phyloP scores from a whole-genome alignment of 1,140 invertebrate genomes.

The Drosophila auraria region DNA sequence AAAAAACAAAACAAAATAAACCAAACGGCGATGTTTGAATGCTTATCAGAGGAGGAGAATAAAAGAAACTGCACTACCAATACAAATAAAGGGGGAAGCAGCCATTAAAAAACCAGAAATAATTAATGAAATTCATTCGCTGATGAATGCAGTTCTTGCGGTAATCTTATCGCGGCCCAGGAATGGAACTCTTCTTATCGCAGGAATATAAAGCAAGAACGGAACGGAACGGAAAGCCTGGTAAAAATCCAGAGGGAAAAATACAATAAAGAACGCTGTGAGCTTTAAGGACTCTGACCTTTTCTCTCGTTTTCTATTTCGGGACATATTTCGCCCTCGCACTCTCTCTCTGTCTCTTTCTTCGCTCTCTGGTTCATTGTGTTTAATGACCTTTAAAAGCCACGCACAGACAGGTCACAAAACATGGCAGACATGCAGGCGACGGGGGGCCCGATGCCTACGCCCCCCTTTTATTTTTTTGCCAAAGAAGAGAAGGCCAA shows the following conservation, averaged over 20 bases:
- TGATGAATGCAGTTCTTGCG: conserved; percentile 56
- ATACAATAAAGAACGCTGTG: neutral
- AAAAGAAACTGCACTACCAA: conserved; percentile 53
- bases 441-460: conserved; percentile 18
- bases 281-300: conserved; percentile 81
- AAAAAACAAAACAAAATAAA: conserved; percentile 25
- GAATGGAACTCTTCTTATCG: conserved; percentile 31
- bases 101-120: conserved; percentile 35
- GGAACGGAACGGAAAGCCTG: conserved; percentile 17
- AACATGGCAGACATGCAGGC: conserved; percentile 49
- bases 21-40: conserved; percentile 20
- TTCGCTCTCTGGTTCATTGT: conserved; percentile 52
- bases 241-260: neutral
- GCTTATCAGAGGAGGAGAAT: conserved; percentile 23
- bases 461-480: conserved; percentile 18
- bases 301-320: conserved; percentile 67
- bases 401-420: conserved; percentile 77
- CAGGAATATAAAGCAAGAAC: conserved; percentile 5
- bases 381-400: conserved; percentile 81
- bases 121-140: conserved; percentile 50
- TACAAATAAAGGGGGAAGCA: conserved; percentile 11
- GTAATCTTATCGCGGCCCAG: conserved; percentile 52
- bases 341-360: neutral
- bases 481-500: conserved; percentile 35
- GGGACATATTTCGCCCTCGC: conserved; percentile 43